Evolutionary conservation across 2,888 invertebrate species (phyloP).

Genomic region (Hoplodrina blanda): DNA sequence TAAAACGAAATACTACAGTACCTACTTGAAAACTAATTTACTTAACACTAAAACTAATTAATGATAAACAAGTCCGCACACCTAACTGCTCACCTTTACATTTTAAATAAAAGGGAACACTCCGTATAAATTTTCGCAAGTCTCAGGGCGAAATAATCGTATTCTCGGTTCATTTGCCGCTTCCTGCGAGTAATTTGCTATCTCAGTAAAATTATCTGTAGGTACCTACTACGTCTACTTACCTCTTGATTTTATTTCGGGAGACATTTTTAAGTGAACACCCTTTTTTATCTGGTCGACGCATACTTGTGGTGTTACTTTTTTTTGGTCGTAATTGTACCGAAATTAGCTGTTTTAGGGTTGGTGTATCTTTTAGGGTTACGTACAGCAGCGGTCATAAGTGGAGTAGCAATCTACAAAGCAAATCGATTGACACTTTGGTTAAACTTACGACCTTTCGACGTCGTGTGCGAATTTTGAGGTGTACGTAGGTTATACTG

Average conservation of each 20-base stretch:
- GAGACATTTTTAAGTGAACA: constrained; percentile 26
- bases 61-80: constrained; percentile 36
- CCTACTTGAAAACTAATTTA: neutral
- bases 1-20: too few relatives aligned
- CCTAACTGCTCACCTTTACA: constrained; percentile 59
- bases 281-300: constrained; percentile 44
- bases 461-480: too few relatives aligned
- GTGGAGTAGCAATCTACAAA: too few relatives aligned
- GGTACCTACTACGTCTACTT: constrained; percentile 13
- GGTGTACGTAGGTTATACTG: too few relatives aligned
- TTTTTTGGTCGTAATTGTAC: constrained; percentile 14
- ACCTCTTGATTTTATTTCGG: constrained; percentile 74
- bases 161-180: constrained; percentile 84
- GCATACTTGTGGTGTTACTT: constrained; percentile 33
- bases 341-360: constrained; percentile 27
- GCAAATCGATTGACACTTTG: too few relatives aligned
- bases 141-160: constrained; percentile 83
- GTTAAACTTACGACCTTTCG: too few relatives aligned
- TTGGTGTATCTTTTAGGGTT: neutral
- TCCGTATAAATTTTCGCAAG: constrained; percentile 81
- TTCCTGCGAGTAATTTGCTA: constrained; percentile 83
- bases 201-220: constrained; percentile 74
- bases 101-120: constrained; percentile 80
- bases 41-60: constrained; percentile 19
- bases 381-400: too few relatives aligned